Base-by-base conservation (phyloP, 1,140 invertebrate genomes). In the Drosophila yakuba region DNA sequence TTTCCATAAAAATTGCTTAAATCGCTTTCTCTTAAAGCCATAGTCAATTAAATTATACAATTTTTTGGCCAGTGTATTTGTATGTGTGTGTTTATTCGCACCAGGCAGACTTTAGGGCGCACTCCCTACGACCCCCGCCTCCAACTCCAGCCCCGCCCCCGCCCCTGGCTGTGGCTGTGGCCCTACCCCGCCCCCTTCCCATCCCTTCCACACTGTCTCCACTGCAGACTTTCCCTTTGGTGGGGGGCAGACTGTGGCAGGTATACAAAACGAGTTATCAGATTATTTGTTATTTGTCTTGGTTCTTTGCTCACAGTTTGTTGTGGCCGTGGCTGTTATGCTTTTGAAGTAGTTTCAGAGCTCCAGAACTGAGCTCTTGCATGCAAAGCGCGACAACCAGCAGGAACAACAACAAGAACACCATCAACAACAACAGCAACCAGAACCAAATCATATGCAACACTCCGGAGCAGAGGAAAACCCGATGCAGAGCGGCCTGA, bases 211-310 rank as follows among this genome's bases (percentile, higher is more conserved):
- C 43, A 50, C 66, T 78, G 59, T 76, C 72, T 59, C 74, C 75
- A 69, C 45, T 62, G 71, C 47, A 67, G 83, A 86, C 83, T 86
- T 86, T 86, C 83, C 83, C 83, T 86, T 86, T 71, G 83, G 56
- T 63, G 57, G 71, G 71, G 59, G n/a, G 41, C 66, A 73, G 57
- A 44, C 58, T 74, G 72, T 74, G 47, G 75, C 79, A 88, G 83
- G 83, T 83, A 72, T 72, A 90, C 85, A 90, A 90, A 90, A 90
- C 85, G 85, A 90, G 85, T 90, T 90, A 90, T 90, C 85, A 90
- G 85, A 90, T 90, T 90, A 90, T 90, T 90, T 90, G 85, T 90
- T 90, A 89, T 89, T 80, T 84, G 76, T 80, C 77, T 89, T 83
- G 60, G 71, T 69, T 77, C 61, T 73, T 62, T 72, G 59, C 78